phyloP scores from a whole-genome alignment of 2,113 vertebrate species.

The Phaetusa simplex region DNA sequence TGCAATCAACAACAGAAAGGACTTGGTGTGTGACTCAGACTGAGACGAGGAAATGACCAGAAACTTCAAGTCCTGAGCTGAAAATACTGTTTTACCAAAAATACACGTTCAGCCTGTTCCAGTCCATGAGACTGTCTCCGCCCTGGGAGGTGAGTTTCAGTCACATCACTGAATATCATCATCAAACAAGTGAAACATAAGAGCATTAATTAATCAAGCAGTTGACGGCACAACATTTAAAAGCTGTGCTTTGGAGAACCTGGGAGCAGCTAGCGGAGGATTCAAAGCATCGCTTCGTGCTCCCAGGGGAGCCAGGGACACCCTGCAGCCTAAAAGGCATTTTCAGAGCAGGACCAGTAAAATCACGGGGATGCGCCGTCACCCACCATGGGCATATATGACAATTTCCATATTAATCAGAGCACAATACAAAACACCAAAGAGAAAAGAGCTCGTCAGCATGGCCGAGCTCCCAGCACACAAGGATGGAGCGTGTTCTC shows the following conservation, averaged over 20 bases:
- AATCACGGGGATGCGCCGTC: background rate
- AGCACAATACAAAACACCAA: background rate
- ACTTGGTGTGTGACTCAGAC: background rate
- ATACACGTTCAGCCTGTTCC: background rate
- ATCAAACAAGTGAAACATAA: conserved; percentile 15
- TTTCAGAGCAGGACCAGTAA: background rate
- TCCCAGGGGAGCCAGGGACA: background rate
- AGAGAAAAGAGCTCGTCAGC: fast-evolving
- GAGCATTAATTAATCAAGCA: conserved; percentile 26
- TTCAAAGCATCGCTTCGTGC: background rate
- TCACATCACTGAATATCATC: background rate
- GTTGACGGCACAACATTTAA: background rate
- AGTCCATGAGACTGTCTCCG: background rate
- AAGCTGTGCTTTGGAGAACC: background rate
- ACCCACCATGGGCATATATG: background rate
- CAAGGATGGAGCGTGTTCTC: background rate
- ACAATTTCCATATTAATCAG: background rate
- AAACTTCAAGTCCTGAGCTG: background rate
- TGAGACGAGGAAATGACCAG: background rate
- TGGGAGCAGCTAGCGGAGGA: background rate
- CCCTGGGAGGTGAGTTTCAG: conserved; percentile 4
- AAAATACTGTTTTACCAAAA: conserved; percentile 8
- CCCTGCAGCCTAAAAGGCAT: fast-evolving
- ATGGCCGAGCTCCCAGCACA: background rate
- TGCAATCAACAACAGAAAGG: background rate